Conservation (phyloP, 2,888 invertebrate species). For the Polydesmus complanatus region DNA sequence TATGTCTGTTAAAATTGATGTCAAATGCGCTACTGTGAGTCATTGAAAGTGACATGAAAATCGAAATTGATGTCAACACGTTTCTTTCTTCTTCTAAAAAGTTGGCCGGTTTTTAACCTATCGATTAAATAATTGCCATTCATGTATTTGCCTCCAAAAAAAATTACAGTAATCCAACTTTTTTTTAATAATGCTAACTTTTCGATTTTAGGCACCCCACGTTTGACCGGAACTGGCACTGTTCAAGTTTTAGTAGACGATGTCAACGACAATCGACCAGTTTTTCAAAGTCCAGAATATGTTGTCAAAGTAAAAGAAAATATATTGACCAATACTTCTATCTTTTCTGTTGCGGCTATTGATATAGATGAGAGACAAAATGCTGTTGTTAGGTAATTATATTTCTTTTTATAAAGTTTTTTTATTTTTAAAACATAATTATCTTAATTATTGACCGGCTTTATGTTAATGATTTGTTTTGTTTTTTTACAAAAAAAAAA, state of each 20-base stretch:
- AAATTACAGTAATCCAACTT: background rate
- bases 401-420: background rate
- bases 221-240: conserved; percentile 80
- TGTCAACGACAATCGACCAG: conserved; percentile 83
- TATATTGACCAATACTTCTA: conserved; percentile 57
- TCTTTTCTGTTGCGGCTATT: conserved; percentile 60
- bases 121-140: too few species aligned
- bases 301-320: conserved; percentile 69
- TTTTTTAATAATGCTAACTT: conserved; percentile 1
- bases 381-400: conserved; percentile 55
- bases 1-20: too few species aligned
- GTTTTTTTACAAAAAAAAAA: background rate
- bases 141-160: too few species aligned
- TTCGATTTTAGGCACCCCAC: conserved; percentile 61
- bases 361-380: conserved; percentile 74
- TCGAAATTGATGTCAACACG: too few species aligned
- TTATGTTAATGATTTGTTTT: background rate
- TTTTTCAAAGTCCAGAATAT: conserved; percentile 64
- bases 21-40: too few species aligned
- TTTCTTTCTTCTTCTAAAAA: too few species aligned
- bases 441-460: background rate
- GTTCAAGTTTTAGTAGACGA: conserved; percentile 82
- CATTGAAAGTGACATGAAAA: too few species aligned
- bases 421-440: too few species aligned
- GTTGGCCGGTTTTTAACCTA: too few species aligned